These are phyloP conservation scores for Archilochus colubris DNA, from an alignment of 2,113 vertebrate species.

Conservation along the genomic window DNA sequence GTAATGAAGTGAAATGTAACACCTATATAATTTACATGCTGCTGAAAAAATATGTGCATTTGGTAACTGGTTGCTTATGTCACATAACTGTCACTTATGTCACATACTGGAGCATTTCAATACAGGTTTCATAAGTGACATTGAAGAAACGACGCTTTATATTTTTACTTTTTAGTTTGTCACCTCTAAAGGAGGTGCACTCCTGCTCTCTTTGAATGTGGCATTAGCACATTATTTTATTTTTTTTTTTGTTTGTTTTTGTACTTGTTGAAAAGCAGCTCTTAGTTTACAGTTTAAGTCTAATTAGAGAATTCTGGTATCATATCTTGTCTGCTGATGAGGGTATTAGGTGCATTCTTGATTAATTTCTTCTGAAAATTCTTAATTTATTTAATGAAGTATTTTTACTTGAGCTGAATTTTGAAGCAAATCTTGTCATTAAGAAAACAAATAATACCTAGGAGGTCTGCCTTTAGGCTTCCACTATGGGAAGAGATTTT, in stretches of 20 bases:
- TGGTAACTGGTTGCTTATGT: not conserved
- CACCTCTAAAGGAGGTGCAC: not conserved
- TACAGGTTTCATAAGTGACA: not conserved
- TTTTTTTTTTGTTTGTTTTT: not conserved
- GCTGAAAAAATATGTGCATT: not conserved
- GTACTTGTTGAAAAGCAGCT: not conserved
- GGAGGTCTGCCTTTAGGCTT: not conserved
- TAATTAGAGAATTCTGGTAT: not conserved
- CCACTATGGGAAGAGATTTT: not conserved
- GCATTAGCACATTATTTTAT: not conserved
- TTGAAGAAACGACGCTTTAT: not conserved
- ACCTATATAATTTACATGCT: not conserved
- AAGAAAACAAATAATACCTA: not conserved
- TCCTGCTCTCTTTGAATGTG: not conserved
- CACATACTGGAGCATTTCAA: not conserved
- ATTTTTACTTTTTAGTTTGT: not conserved
- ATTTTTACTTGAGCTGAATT: not conserved
- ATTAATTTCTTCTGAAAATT: not conserved
- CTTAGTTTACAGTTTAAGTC: not conserved
- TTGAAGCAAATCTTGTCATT: not conserved
- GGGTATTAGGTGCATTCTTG: not conserved
- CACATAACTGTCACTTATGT: not conserved
- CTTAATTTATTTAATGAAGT: not conserved
- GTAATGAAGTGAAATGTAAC: not conserved
- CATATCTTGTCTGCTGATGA: not conserved